Base-by-base conservation (phyloP, 2,113 vertebrate species). In the Equus przewalskii region DNA sequence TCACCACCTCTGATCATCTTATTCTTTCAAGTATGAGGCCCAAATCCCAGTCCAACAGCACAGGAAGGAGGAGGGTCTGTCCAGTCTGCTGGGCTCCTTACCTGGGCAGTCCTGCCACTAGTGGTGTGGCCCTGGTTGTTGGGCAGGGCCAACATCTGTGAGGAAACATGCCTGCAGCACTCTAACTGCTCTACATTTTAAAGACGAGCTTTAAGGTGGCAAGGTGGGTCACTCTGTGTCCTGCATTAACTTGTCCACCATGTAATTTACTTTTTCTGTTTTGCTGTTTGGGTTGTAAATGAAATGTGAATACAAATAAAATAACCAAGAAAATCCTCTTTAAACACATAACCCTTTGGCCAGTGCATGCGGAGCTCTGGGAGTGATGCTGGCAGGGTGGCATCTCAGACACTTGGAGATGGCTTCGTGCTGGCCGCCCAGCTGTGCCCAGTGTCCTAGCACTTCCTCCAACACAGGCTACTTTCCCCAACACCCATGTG, bases 401-500 rank as follows among this genome's bases (percentile, higher is more conserved):
- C 89, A 87, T 97, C 96, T 96, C 96, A 92, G 94, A 97, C 88
- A 97, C 96, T 51, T 0, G n/a, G 75, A 83, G 89, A 89, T 62
- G 95, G 83, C 96, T 95, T 96, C 80, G 60, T 56, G 85, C 64
- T 1, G 0, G 78, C 11, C 0, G 49, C 49, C 49, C 10, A 1
- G 10, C 51, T 1, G n/a, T 2, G 1, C 93, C 80, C 67, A 41
- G 91, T 76, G 91, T 79, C 78, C 97, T 88, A 51, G 97, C 97
- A 62, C 89, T 85, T 86, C 96, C 86, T 96, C 92, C 93, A 95
- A 93, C 96, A 94, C 89, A 93, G 97, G 96, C 97, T 94, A 89
- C 93, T 78, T 91, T 95, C 97, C 96, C 98, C 94, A 28, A 0
- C 81, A 96, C 80, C 98, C 96, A 88, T 26, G 94, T 93, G 98